A percentile compares a stretch with the other conserved stretches of the same genome.
phyloP scores from a whole-genome alignment of 2,797 vertebrate genomes.

The Lacerta bilineata region DNA sequence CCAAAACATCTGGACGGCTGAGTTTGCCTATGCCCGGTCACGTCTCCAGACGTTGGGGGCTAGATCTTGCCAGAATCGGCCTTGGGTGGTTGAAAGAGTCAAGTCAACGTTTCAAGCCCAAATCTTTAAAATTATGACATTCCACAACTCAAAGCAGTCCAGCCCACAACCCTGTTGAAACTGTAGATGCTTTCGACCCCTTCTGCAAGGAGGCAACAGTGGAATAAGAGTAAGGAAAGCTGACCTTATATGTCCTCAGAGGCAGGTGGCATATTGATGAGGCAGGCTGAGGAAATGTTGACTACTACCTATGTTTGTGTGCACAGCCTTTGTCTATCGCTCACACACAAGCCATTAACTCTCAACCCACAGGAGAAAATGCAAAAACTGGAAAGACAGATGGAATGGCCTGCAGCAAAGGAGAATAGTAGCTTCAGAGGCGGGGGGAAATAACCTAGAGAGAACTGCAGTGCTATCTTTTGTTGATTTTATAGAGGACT shows the following conservation, averaged over 20 bases:
- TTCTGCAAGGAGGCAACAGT: accelerated
- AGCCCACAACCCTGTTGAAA: not conserved
- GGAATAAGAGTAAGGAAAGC: not conserved
- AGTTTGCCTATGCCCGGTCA: not conserved
- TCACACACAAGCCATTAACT: not conserved
- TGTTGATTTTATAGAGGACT: not conserved
- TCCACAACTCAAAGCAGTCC: too few species aligned
- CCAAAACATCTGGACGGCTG: too few species aligned
- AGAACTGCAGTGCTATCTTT: not conserved
- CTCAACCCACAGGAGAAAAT: not conserved
- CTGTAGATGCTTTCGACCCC: not conserved
- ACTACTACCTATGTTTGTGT: not conserved
- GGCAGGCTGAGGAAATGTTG: not conserved
- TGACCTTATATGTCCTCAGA: not conserved
- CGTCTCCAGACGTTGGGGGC: not conserved
- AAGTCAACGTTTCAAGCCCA: not conserved
- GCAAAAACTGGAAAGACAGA: not conserved
- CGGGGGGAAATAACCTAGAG: not conserved
- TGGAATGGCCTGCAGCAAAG: not conserved
- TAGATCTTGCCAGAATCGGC: not conserved
- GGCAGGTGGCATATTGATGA: not conserved
- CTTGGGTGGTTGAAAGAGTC: not conserved
- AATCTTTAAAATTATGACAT: not conserved
- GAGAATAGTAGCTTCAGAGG: not conserved
- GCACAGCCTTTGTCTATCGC: not conserved